Percentiles rank a stretch among this genome's conserved stretches.
Evolutionary conservation across 2,888 invertebrate genomes (phyloP).

Genomic region (Chloromyia formosa): DNA sequence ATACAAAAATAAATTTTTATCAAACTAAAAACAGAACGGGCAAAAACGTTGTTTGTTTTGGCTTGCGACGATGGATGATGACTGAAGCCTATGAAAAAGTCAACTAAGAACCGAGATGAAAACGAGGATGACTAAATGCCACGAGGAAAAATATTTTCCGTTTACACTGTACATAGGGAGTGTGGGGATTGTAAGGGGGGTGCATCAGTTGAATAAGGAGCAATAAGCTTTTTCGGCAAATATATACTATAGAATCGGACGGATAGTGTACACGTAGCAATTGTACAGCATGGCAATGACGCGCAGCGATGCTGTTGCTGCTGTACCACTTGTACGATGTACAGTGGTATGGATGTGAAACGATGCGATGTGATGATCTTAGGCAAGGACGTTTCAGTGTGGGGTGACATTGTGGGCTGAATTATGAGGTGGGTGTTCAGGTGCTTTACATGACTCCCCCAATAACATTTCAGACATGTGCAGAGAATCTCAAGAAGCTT

Average conservation of each 20-base stretch:
- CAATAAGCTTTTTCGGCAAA: background rate
- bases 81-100: slow-evolving; percentile 47
- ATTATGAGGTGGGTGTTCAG: slow-evolving; percentile 24
- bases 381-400: slow-evolving; percentile 46
- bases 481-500: slow-evolving; percentile 32
- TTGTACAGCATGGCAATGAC: background rate
- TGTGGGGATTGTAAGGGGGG: slow-evolving; percentile 1
- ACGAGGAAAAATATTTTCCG: slow-evolving; percentile 44
- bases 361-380: slow-evolving; percentile 41
- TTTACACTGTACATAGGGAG: slow-evolving; percentile 29
- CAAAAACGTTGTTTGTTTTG: slow-evolving; percentile 19
- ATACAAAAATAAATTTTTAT: too few relatives aligned
- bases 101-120: slow-evolving; percentile 45
- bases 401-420: slow-evolving; percentile 34
- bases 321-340: background rate
- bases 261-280: slow-evolving; percentile 3
- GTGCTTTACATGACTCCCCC: too few relatives aligned
- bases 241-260: background rate
- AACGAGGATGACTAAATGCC: slow-evolving; percentile 3
- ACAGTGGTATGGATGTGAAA: background rate
- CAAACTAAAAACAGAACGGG: slow-evolving; percentile 1
- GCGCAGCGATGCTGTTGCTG: slow-evolving; percentile 25
- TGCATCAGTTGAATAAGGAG: background rate
- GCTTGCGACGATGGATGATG: slow-evolving; percentile 29
- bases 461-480: slow-evolving; percentile 29